A percentile compares a stretch with the other conserved stretches of the same genome.
Evolutionary conservation across 2,888 invertebrate species (phyloP).

Genomic region (Caenorhabditis panamensis): DNA sequence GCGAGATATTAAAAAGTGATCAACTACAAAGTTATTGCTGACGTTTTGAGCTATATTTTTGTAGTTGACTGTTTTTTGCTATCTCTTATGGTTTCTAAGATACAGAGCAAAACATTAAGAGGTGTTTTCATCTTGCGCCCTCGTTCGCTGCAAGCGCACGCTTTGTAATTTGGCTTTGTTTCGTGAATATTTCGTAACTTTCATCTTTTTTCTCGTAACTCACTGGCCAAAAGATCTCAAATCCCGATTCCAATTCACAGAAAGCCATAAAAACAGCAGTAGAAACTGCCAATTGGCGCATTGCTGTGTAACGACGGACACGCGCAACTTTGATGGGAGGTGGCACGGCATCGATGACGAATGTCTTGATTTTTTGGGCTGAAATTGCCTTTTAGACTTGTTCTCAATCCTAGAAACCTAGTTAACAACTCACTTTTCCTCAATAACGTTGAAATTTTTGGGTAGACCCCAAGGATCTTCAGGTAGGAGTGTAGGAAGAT

Average conservation of each 20-base stretch:
- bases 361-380: background rate
- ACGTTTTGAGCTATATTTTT: too few relatives aligned
- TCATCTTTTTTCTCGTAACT: background rate
- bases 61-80: too few relatives aligned
- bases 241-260: background rate
- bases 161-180: too few relatives aligned
- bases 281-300: conserved; percentile 1
- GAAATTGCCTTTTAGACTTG: background rate
- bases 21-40: too few relatives aligned
- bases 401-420: background rate
- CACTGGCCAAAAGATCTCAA: background rate
- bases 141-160: background rate
- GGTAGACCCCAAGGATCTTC: background rate
- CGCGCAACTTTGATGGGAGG: background rate
- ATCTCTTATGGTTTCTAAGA: background rate
- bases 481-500: background rate
- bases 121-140: too few relatives aligned
- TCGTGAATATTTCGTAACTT: too few relatives aligned
- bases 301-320: background rate
- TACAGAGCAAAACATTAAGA: background rate
- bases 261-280: background rate
- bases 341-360: conserved; percentile 10
- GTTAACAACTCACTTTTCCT: background rate
- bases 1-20: too few relatives aligned
- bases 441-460: background rate